A percentile compares a stretch with the other conserved stretches of the same genome.
Conservation (phyloP, 1,140 invertebrate species). For the Holotrichia oblita region DNA sequence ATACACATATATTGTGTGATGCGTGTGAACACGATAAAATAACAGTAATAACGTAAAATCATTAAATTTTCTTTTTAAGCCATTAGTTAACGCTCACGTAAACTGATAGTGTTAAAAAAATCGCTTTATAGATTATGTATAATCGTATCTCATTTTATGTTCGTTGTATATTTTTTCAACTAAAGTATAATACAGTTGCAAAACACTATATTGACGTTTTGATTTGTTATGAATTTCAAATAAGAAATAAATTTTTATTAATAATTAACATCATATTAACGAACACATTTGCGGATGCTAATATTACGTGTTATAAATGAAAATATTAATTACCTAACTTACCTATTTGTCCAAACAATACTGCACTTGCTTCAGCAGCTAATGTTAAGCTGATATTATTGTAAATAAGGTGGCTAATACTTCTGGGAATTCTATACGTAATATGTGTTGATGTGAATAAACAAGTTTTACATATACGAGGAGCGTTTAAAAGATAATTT, state of each 20-base stretch:
- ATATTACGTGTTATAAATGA: no score
- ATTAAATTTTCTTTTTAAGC: background rate
- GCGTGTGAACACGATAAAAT: background rate
- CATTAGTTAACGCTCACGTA: background rate
- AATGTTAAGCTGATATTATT: background rate
- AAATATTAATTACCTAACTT: background rate
- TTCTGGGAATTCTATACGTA: constrained; percentile 7
- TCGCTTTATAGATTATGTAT: background rate
- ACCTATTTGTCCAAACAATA: background rate
- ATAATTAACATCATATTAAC: background rate
- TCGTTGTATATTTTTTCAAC: background rate
- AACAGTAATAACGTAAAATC: no score
- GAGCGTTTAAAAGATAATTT: background rate
- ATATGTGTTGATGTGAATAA: background rate
- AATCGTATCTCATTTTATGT: background rate
- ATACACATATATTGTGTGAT: background rate
- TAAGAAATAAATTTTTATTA: background rate
- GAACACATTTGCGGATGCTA: no score
- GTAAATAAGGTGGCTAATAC: background rate
- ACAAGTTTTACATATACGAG: background rate
- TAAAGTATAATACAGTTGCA: background rate
- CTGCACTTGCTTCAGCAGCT: background rate
- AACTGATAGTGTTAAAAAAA: background rate
- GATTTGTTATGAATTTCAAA: background rate
- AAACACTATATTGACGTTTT: background rate